phyloP scores from a whole-genome alignment of 2,113 vertebrate genomes.

The Strix uralensis region DNA sequence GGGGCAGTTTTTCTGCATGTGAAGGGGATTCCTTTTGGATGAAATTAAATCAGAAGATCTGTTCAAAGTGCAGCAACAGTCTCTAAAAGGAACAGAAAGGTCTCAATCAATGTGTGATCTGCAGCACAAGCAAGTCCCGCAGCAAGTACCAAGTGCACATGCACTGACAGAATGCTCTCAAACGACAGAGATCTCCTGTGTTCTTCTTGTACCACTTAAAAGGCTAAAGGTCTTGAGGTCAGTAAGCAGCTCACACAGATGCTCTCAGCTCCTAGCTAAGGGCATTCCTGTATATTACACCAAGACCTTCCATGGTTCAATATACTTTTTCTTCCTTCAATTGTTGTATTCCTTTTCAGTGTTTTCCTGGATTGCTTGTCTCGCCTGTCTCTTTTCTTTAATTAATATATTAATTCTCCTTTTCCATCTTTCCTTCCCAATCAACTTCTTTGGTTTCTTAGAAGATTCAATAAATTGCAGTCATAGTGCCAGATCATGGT shows the following conservation, averaged over 20 bases:
- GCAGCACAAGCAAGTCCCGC: conserved; percentile 40
- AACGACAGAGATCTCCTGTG: not conserved
- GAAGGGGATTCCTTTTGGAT: conserved; percentile 52
- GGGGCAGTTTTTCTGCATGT: conserved; percentile 49
- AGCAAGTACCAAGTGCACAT: conserved; percentile 15
- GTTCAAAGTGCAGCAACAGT: conserved; percentile 56
- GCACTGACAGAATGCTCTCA: not conserved
- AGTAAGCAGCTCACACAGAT: not conserved
- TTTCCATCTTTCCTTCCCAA: not conserved
- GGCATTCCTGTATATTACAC: not conserved
- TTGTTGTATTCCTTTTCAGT: not conserved
- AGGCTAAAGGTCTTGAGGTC: not conserved
- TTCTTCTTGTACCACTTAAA: not conserved
- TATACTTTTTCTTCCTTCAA: not conserved
- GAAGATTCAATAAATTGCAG: not conserved
- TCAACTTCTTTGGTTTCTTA: not conserved
- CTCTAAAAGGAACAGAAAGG: conserved; percentile 60
- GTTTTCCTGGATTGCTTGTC: not conserved
- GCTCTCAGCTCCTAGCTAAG: not conserved
- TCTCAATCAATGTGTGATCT: conserved; percentile 42
- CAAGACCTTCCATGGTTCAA: not conserved
- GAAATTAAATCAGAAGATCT: conserved; percentile 52
- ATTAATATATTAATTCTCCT: not conserved
- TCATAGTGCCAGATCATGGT: not conserved
- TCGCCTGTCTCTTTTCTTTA: not conserved